Evolutionary conservation across 2,888 invertebrate species (phyloP).

Genomic region (Drosophila subquinaria): DNA sequence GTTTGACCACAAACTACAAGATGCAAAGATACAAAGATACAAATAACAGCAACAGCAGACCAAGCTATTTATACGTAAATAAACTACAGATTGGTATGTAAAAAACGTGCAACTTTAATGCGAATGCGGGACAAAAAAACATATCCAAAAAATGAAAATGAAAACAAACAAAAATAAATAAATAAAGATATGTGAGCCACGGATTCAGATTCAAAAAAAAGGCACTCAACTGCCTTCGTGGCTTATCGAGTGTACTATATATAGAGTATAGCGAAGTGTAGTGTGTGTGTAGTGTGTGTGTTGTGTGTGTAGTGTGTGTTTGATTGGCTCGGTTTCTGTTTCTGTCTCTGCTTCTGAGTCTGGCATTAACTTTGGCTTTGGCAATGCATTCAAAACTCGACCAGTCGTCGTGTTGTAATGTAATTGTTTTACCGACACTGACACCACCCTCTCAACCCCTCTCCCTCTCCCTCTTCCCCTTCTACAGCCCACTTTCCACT

Average conservation of each 20-base stretch:
- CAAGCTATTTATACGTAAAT: slow-evolving; percentile 63
- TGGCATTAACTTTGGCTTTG: slow-evolving; percentile 51
- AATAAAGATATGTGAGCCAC: slow-evolving; percentile 39
- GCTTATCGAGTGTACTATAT: slow-evolving; percentile 52
- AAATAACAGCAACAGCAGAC: slow-evolving; percentile 35
- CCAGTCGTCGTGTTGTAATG: slow-evolving; percentile 29
- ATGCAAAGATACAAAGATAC: slow-evolving; percentile 36
- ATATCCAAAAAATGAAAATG: slow-evolving; percentile 11
- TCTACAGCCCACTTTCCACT: not conserved
- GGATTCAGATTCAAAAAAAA: slow-evolving; percentile 46
- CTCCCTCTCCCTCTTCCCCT: not conserved
- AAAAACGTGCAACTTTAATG: slow-evolving; percentile 73
- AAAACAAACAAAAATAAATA: slow-evolving; percentile 27
- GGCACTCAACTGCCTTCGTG: slow-evolving; percentile 69
- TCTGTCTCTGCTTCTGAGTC: slow-evolving; percentile 17
- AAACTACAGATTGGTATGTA: slow-evolving; percentile 72
- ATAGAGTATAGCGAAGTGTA: slow-evolving; percentile 14
- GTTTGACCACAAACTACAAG: slow-evolving; percentile 71
- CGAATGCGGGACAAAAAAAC: slow-evolving; percentile 44
- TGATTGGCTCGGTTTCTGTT: slow-evolving; percentile 47
- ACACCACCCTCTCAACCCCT: slow-evolving; percentile 43
- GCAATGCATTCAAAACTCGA: slow-evolving; percentile 17
- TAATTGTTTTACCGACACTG: slow-evolving; percentile 58
- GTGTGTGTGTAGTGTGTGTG: slow-evolving; percentile 16
- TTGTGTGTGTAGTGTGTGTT: no score